Evolutionary conservation across 2,888 invertebrate species (phyloP).

Genomic region (Cremastobaeus sp.): DNA sequence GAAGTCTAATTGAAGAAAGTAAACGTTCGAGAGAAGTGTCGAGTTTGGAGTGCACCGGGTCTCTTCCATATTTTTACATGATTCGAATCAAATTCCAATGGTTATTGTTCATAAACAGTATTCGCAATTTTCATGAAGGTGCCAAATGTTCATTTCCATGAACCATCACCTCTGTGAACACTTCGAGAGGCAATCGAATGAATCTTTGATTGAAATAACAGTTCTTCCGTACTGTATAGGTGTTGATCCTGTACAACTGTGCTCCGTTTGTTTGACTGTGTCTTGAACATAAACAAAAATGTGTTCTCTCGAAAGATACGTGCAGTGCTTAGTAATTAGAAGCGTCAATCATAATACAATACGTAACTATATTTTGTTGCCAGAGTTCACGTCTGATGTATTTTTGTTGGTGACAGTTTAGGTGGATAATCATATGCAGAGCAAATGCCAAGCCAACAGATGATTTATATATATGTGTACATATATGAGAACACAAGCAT

Average conservation of each 20-base stretch:
- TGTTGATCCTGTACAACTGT: no score
- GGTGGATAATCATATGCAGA: constrained; percentile 47
- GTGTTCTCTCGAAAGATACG: constrained; percentile 32
- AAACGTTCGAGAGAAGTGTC: constrained; percentile 2
- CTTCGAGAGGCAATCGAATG: constrained; percentile 2
- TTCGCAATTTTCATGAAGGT: constrained; percentile 18
- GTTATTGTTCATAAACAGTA: constrained; percentile 1
- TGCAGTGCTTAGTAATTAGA: constrained; percentile 27
- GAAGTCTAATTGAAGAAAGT: neutral
- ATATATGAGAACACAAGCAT: constrained; percentile 21
- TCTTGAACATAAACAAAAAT: constrained; percentile 13
- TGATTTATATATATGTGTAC: constrained; percentile 26
- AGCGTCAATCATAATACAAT: constrained; percentile 44
- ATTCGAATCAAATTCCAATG: constrained; percentile 38
- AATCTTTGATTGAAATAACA: neutral
- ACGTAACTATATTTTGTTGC: constrained; percentile 72
- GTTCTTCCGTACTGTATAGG: no score
- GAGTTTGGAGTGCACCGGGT: neutral
- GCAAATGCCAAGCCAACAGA: constrained; percentile 62
- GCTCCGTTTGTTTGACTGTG: neutral
- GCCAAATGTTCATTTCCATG: constrained; percentile 31
- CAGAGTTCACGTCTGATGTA: constrained; percentile 68
- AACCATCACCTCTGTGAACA: neutral
- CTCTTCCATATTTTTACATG: constrained; percentile 12
- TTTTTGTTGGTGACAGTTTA: constrained; percentile 68